Conservation (phyloP, 2,888 invertebrate genomes). For the Drosophila pegasa region DNA sequence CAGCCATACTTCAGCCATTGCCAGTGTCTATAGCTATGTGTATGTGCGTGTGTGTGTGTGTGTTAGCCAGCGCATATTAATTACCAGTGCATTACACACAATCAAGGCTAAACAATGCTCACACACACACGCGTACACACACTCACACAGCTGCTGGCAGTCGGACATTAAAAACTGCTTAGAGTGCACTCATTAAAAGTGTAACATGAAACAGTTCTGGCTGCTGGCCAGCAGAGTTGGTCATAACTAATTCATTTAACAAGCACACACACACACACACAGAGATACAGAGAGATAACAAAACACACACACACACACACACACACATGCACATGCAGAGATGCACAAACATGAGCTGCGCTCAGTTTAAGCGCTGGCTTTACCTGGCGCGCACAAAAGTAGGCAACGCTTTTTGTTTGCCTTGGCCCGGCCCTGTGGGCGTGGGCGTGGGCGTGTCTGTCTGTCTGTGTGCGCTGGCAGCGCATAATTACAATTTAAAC, state of each 20-base stretch:
- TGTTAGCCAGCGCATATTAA: slow-evolving; percentile 65
- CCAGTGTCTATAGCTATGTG: slow-evolving; percentile 2
- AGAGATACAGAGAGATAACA: slow-evolving; percentile 7
- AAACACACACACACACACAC: slow-evolving; percentile 6
- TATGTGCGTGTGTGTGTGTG: slow-evolving; percentile 17
- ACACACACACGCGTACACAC: slow-evolving; percentile 25
- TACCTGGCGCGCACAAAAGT: slow-evolving; percentile 59
- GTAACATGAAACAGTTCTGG: slow-evolving; percentile 62
- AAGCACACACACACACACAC: slow-evolving; percentile 28
- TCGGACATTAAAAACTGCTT: slow-evolving; percentile 64
- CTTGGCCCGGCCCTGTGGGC: neutral
- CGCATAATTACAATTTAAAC: slow-evolving; percentile 80
- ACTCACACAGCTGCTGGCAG: slow-evolving; percentile 9
- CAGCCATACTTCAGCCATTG: slow-evolving; percentile 19
- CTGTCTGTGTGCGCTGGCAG: slow-evolving; percentile 26
- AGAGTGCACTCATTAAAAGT: slow-evolving; percentile 78
- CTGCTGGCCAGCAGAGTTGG: slow-evolving; percentile 42
- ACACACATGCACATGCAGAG: neutral
- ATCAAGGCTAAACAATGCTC: slow-evolving; percentile 63
- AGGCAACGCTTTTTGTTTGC: slow-evolving; percentile 49
- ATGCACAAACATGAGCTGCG: slow-evolving; percentile 17
- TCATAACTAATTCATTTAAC: slow-evolving; percentile 80
- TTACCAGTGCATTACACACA: slow-evolving; percentile 43
- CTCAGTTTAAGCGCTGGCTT: slow-evolving; percentile 37
- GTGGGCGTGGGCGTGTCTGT: too few relatives aligned